These are phyloP conservation scores for Scrobipalpa costella DNA, from an alignment of 2,888 invertebrate species.

Conservation along the genomic window DNA sequence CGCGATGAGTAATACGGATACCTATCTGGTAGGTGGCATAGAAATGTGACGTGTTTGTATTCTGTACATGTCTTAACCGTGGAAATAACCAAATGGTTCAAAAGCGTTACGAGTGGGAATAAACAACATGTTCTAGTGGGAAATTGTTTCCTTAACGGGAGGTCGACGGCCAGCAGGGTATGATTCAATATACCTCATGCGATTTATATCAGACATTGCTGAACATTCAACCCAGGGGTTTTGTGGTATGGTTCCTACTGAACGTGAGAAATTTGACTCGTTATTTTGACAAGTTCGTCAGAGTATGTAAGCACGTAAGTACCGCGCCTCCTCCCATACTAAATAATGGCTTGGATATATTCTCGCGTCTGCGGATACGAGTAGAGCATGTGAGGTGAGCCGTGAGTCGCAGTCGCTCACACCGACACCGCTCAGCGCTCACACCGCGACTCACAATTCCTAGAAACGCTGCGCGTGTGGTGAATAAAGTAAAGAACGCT, in stretches of 20 bases:
- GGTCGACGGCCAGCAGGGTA: neutral
- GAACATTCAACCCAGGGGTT: neutral
- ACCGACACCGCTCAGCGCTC: slow-evolving; percentile 40
- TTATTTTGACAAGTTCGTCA: slow-evolving; percentile 56
- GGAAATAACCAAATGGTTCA: slow-evolving; percentile 46
- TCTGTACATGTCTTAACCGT: slow-evolving; percentile 52
- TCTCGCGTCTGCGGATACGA: slow-evolving; percentile 65
- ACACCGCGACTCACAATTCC: slow-evolving; percentile 64
- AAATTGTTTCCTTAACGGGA: neutral
- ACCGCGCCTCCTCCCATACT: slow-evolving; percentile 65
- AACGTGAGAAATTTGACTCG: neutral
- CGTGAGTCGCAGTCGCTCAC: slow-evolving; percentile 34
- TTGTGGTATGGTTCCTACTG: neutral
- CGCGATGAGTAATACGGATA: slow-evolving; percentile 59
- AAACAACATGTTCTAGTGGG: slow-evolving; percentile 2
- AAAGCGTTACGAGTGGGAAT: neutral
- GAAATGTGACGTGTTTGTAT: slow-evolving; percentile 52
- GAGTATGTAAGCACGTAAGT: slow-evolving; percentile 59
- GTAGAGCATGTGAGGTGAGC: slow-evolving; percentile 57
- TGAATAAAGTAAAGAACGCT: slow-evolving; percentile 72
- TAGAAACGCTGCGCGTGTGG: slow-evolving; percentile 74
- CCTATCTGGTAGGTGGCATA: slow-evolving; percentile 38
- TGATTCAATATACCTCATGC: neutral
- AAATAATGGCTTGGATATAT: slow-evolving; percentile 61
- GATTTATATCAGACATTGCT: slow-evolving; percentile 1